A percentile compares a stretch with the other conserved stretches of the same genome.
These are phyloP conservation scores for Resseliella maxima DNA, from an alignment of 2,888 invertebrate genomes.

Conservation along the genomic window DNA sequence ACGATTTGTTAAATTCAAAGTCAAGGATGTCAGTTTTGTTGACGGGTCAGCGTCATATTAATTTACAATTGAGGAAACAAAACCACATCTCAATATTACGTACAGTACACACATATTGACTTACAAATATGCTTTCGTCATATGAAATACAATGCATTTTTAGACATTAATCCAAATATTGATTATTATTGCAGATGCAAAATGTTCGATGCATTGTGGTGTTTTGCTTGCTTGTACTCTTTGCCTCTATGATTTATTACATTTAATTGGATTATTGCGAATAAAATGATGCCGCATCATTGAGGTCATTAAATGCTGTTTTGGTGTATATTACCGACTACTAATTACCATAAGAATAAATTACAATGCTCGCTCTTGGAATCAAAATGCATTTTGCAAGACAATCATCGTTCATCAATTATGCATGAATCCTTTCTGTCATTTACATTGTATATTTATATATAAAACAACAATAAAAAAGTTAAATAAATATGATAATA, in stretches of 20 bases:
- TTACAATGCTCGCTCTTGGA: not conserved
- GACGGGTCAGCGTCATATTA: slow-evolving; percentile 50
- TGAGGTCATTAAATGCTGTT: not conserved
- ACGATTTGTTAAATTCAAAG: not conserved
- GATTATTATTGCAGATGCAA: no score
- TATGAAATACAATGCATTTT: no score
- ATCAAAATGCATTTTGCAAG: not conserved
- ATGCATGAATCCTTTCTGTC: not conserved
- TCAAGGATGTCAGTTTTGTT: slow-evolving; percentile 48
- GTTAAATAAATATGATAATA: no score
- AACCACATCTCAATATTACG: not conserved
- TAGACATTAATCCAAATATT: no score
- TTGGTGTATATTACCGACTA: not conserved
- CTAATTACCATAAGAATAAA: not conserved
- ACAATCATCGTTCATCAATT: not conserved
- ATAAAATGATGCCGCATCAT: no score
- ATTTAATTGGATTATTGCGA: not conserved
- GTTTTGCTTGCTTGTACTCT: not conserved
- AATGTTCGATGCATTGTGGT: no score
- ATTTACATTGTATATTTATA: not conserved
- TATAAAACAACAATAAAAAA: not conserved
- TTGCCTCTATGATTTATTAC: not conserved
- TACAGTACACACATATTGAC: not conserved
- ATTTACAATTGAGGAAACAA: slow-evolving; percentile 36
- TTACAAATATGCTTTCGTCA: no score